These are phyloP conservation scores for Spheniscus mendiculus DNA, from an alignment of 2,113 vertebrate genomes.

Conservation along the genomic window DNA sequence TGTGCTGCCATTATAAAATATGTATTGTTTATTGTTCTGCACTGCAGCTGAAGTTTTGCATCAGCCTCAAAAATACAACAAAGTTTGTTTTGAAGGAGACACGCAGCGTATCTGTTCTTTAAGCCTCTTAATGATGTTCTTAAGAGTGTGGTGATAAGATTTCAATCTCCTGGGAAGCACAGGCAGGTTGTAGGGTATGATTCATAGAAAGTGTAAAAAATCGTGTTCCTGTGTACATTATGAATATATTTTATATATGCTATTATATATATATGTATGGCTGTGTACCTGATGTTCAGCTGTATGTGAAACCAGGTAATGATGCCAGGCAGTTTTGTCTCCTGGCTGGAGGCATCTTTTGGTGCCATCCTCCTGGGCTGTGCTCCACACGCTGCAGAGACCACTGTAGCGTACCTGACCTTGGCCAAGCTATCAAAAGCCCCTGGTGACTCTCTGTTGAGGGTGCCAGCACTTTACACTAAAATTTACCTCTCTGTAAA, in stretches of 20 bases:
- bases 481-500: background rate
- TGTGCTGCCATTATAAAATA: conserved; percentile 67
- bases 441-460: rapidly evolving
- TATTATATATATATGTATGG: background rate
- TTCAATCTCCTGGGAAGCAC: conserved; percentile 18
- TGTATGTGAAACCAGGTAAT: background rate
- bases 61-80: conserved; percentile 57
- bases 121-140: conserved; percentile 46
- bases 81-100: conserved; percentile 69
- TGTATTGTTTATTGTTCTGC: conserved; percentile 68
- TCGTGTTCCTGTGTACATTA: background rate
- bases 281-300: background rate
- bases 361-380: background rate
- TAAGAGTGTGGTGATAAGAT: background rate
- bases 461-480: background rate
- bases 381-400: background rate
- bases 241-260: background rate
- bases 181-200: background rate
- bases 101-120: background rate
- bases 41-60: conserved; percentile 67
- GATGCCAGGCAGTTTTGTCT: background rate
- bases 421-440: background rate
- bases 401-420: background rate
- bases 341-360: background rate
- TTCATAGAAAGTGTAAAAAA: conserved; percentile 14